Evolutionary conservation across 2,888 invertebrate species (phyloP).

Genomic region (Mamestra brassicae): DNA sequence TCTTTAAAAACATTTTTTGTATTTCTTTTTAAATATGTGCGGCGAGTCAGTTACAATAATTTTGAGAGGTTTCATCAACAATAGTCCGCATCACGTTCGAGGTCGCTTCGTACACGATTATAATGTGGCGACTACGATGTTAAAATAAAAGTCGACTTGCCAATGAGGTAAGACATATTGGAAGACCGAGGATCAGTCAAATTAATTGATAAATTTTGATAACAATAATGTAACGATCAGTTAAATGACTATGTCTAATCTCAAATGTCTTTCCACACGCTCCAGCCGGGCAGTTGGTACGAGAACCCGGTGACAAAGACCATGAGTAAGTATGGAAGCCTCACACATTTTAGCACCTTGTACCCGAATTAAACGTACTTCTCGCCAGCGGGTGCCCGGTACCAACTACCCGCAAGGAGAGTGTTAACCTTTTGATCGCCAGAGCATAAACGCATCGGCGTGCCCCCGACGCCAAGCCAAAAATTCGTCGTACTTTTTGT

Average conservation of each 20-base stretch:
- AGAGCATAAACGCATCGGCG: too few species aligned
- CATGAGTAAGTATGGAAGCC: not conserved
- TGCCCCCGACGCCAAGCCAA: too few species aligned
- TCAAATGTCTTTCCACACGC: constrained; percentile 11
- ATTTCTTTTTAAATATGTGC: constrained; percentile 23
- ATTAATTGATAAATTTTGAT: not conserved
- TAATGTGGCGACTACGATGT: not conserved
- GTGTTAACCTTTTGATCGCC: too few species aligned
- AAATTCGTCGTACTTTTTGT: too few species aligned
- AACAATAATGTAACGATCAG: not conserved
- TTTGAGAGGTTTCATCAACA: constrained; percentile 46
- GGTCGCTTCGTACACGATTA: constrained; percentile 51
- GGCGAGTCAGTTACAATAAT: constrained; percentile 55
- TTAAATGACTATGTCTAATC: constrained; percentile 7
- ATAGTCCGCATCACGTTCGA: constrained; percentile 47
- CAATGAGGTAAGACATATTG: constrained; percentile 17
- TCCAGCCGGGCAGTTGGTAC: not conserved
- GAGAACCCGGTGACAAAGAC: not conserved
- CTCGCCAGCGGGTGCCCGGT: not conserved
- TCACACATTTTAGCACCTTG: not conserved
- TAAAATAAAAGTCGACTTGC: constrained; percentile 10
- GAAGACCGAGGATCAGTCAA: not conserved
- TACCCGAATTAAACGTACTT: not conserved
- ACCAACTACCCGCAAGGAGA: not conserved
- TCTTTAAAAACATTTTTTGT: not conserved